Base-by-base conservation (phyloP, 2,113 vertebrate genomes). In the Marmota flaviventris region DNA sequence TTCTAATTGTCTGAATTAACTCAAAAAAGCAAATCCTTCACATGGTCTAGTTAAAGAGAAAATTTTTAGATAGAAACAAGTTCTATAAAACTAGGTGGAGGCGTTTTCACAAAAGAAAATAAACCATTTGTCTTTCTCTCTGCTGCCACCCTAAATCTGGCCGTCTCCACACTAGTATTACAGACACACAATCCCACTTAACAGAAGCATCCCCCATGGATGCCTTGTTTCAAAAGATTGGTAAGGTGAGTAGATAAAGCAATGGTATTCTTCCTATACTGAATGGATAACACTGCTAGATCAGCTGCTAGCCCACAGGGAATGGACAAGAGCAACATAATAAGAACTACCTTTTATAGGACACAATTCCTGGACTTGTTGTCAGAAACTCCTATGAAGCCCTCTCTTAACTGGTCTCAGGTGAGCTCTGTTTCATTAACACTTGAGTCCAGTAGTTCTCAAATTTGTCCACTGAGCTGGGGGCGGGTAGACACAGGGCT, bases 231-330 rank as follows among this genome's bases (percentile, higher is more conserved):
- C 91, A 89, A 95, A 95, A 94, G 94, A 85, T 4, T 18, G 79
- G 97, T 93, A 97, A 97, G 58, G 58, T 45, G 63, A 97, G 90
- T 67, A 95, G 95, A 58, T 83, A 94, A 92, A 96, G 92, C 81
- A 70, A 45, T 22, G 73, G 65, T 79, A 87, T 48, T 75, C 91
- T 89, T 95, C 95, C 96, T 34, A 17, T 3, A 81, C 87, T n/a
- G 32, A 94, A 89, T 34, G 92, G 92, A 92, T 94, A 95, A 90
- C 70, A n/a, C 89, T n/a, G 53, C 58, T 32, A 83, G 92, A 95
- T 91, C 93, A 92, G 85, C 85, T 45, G 42, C 48, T 6, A 6
- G 61, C 85, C 96, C 73, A 24, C 42, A 24, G 95, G 87, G 92
- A 95, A 78, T 63, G 29, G 0, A 67, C 22, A 25, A 48, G 58